Conservation (phyloP, 1,140 invertebrate genomes). For the Drosophila sp. region DNA sequence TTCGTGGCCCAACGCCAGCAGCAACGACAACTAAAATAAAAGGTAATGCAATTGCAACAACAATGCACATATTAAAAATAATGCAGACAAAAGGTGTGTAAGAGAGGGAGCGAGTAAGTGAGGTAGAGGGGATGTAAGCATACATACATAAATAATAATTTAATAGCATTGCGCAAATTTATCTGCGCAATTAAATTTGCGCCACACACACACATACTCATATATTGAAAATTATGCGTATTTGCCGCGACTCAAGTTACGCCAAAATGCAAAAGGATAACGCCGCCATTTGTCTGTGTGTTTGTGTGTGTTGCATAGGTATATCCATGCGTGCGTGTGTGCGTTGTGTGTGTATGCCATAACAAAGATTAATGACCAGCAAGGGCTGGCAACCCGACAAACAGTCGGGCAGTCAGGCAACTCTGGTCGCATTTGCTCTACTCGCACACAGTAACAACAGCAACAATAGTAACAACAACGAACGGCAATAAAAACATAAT, state of each 20-base stretch:
- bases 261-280: conserved; percentile 76
- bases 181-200: conserved; percentile 78
- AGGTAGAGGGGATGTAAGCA: conserved; percentile 32
- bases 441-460: conserved; percentile 30
- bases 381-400: conserved; percentile 64
- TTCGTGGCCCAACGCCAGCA: conserved; percentile 69
- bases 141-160: conserved; percentile 80
- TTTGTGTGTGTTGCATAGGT: conserved; percentile 27
- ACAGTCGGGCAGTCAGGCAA: conserved; percentile 27
- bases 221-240: conserved; percentile 56
- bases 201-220: conserved; percentile 23
- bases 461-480: conserved; percentile 42
- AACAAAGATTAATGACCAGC: conserved; percentile 84
- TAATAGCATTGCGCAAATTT: conserved; percentile 78
- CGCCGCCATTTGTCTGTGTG: conserved; percentile 46
- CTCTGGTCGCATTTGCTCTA: conserved; percentile 57
- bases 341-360: conserved; percentile 62
- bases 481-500: conserved; percentile 84
- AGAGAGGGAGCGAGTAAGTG: not conserved
- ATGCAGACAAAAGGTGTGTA: conserved; percentile 18
- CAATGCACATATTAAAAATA: conserved; percentile 23
- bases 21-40: conserved; percentile 15
- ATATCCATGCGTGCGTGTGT: conserved; percentile 32
- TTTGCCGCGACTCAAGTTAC: conserved; percentile 76
- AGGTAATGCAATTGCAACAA: conserved; percentile 46